Base-by-base conservation (phyloP, 2,797 vertebrate genomes). In the Uromys caudimaculatus region DNA sequence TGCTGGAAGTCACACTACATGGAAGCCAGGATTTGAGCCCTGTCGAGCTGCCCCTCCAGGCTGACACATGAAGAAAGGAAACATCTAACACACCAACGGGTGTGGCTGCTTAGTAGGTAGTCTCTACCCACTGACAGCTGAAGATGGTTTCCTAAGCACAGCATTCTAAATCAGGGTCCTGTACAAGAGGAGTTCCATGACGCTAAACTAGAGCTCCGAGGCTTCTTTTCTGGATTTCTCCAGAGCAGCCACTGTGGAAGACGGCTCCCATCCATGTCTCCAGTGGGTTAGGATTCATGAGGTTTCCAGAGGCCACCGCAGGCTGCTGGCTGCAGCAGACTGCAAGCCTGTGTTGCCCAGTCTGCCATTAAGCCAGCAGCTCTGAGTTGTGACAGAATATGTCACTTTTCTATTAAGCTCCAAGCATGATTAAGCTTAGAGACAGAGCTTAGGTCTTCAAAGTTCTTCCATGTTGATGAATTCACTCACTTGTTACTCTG, bases 351-450 rank as follows among this genome's bases (percentile, higher is more conserved):
- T 90, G 56, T 95, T 94, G 97, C 76, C 62, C 82, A 88, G 90
- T 94, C 76, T 93, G 90, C 78, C 75, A 85, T 98, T 97, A 98
- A 95, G 96, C 97, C 38, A 94, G 96, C 79, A 97, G 96, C 86
- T 88, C 82, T 64, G 89, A 97, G n/a, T 77, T 67, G 76, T 24
- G 64, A 84, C 47, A 10, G 75, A 91, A 96, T 78, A 96, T 82
- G 88, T 95, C 85, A 56, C 67, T 50, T 41, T 12, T 21, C 67
- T 29, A 29, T 54, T 56, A 73, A 56, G 23, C n/a, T 47, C 44
- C 2, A 5, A 83, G n/a, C 7, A 60, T 97, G 97, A 96, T 95
- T 97, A 97, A 94, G 41, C 77, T 16, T 86, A 93, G 95, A 95
- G 81, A 96, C 67, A 54, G n/a, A 29, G 79, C 97, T 95, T 77